Percentiles rank a stretch among this genome's conserved stretches.
Conservation (phyloP, 1,140 invertebrate species). For the Brachionus plicatilis region DNA sequence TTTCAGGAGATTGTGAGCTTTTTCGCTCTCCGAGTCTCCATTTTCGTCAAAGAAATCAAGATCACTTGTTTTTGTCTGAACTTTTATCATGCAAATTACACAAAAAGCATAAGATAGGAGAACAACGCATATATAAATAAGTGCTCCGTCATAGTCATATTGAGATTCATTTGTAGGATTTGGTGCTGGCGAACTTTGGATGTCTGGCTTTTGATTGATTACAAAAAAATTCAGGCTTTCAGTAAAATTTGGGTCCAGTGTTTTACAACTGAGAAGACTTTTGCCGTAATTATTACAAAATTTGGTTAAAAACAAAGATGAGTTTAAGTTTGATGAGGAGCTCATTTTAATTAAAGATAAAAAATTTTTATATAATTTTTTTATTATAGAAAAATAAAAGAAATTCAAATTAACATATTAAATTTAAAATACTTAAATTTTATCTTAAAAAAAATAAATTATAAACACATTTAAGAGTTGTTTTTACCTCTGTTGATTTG, state of each 20-base stretch:
- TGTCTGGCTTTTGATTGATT: background rate
- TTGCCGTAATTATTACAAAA: background rate
- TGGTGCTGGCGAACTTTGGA: background rate
- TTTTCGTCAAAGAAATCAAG: slow-evolving; percentile 2
- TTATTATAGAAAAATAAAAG: background rate
- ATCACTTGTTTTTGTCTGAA: slow-evolving; percentile 17
- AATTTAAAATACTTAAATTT: background rate
- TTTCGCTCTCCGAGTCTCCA: background rate
- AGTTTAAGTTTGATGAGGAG: background rate
- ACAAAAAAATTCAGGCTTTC: background rate
- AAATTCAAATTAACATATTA: background rate
- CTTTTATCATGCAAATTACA: slow-evolving; percentile 9
- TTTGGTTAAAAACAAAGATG: background rate
- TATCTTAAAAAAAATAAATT: background rate
- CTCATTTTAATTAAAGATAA: background rate
- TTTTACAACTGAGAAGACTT: background rate
- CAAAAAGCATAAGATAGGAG: slow-evolving; percentile 17
- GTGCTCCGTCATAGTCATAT: slow-evolving; percentile 27
- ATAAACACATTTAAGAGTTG: background rate
- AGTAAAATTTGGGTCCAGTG: background rate
- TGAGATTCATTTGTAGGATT: background rate
- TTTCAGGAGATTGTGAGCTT: slow-evolving; percentile 9
- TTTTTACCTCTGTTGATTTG: background rate
- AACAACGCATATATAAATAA: slow-evolving; percentile 11
- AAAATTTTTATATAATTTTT: background rate